These are phyloP conservation scores for Candidula unifasciata DNA, from an alignment of 2,888 invertebrate species.

Conservation along the genomic window DNA sequence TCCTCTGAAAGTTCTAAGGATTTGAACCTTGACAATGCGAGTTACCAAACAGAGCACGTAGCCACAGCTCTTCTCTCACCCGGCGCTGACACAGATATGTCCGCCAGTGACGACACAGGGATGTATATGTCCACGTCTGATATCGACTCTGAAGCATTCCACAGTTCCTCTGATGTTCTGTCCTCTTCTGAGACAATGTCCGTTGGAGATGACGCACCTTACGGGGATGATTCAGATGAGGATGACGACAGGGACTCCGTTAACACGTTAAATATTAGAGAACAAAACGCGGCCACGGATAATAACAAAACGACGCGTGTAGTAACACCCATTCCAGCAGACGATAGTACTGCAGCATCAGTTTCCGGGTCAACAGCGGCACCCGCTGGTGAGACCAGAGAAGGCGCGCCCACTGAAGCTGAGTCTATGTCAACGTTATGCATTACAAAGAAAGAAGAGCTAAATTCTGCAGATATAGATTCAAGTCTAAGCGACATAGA, in stretches of 20 bases:
- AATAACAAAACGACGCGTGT: not conserved
- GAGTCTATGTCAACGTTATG: not conserved
- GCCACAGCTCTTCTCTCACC: slow-evolving; percentile 40
- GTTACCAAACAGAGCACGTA: not conserved
- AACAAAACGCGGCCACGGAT: not conserved
- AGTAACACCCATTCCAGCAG: slow-evolving; percentile 29
- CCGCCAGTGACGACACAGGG: slow-evolving; percentile 47
- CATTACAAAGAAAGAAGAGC: not conserved
- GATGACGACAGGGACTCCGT: not conserved
- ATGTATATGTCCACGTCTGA: slow-evolving; percentile 43
- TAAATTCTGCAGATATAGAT: not conserved
- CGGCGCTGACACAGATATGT: slow-evolving; percentile 44
- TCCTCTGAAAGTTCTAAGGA: not conserved
- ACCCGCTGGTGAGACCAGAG: not conserved
- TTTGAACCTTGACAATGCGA: slow-evolving; percentile 15
- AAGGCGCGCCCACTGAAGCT: not conserved
- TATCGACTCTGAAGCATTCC: slow-evolving; percentile 45
- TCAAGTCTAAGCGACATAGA: not conserved
- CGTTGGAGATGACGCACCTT: slow-evolving; percentile 36
- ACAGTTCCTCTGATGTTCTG: slow-evolving; percentile 33
- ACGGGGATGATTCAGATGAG: slow-evolving; percentile 12
- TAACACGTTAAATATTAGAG: not conserved
- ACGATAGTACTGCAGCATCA: not conserved
- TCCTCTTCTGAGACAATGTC: slow-evolving; percentile 51
- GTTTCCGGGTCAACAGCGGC: not conserved